Percentiles rank a stretch among this genome's conserved stretches.
These are phyloP conservation scores for Oscheius sp. DNA, from an alignment of 2,888 invertebrate genomes.

Conservation along the genomic window DNA sequence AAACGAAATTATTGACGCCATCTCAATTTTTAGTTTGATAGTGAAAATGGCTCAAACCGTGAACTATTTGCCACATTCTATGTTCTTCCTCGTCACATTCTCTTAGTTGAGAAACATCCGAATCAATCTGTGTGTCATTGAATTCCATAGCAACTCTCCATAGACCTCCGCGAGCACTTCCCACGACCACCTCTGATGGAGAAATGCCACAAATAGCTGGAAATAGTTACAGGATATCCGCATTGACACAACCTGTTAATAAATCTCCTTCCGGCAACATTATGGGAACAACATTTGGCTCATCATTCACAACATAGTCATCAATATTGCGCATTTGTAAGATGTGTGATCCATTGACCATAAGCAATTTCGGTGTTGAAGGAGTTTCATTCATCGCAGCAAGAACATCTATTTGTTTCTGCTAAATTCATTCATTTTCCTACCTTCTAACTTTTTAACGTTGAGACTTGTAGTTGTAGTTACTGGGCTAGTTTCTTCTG, in stretches of 20 bases:
- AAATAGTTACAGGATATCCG: background rate
- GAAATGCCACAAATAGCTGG: conserved; percentile 22
- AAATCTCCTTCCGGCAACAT: conserved; percentile 45
- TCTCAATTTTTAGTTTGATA: conserved; percentile 24
- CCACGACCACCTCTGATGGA: conserved; percentile 37
- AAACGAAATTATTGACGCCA: conserved; percentile 41
- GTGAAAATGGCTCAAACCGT: conserved; percentile 4
- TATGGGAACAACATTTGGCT: conserved; percentile 54
- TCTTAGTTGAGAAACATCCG: background rate
- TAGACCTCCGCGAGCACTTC: conserved; percentile 44
- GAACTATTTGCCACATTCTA: conserved; percentile 12
- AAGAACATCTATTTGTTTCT: background rate
- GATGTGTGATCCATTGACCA: conserved; percentile 59
- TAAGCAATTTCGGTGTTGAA: conserved; percentile 39
- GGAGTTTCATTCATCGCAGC: conserved; percentile 26
- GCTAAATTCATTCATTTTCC: too few relatives aligned
- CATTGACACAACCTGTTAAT: conserved; percentile 47
- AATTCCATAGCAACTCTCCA: conserved; percentile 26
- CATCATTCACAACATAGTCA: conserved; percentile 57
- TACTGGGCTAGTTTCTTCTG: background rate
- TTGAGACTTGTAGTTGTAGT: conserved; percentile 3
- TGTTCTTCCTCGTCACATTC: conserved; percentile 19
- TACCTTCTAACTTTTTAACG: too few relatives aligned
- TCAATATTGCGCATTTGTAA: conserved; percentile 49
- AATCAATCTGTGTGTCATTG: conserved; percentile 21